Evolutionary conservation across 2,797 vertebrate genomes (phyloP).

Genomic region (Sebastes matsubarae): DNA sequence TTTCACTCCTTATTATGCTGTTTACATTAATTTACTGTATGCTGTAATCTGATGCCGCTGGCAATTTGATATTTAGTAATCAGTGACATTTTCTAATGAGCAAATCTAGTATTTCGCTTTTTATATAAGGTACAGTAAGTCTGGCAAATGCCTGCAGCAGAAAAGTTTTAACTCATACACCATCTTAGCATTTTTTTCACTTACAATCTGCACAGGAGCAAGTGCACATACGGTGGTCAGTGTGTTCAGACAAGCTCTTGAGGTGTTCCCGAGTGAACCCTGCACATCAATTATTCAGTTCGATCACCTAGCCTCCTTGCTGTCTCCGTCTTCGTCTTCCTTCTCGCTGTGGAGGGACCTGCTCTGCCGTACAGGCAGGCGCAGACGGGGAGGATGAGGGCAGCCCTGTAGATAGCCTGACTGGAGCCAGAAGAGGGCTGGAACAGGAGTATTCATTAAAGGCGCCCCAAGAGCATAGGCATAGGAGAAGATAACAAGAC

Average conservation of each 20-base stretch:
- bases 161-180: slow-evolving; percentile 29
- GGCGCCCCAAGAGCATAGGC: slow-evolving; percentile 76
- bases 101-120: neutral
- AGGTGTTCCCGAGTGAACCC: slow-evolving; percentile 73
- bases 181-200: neutral
- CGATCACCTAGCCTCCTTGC: slow-evolving; percentile 70
- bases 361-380: slow-evolving; percentile 48
- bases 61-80: neutral
- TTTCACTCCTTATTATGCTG: neutral
- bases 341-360: slow-evolving; percentile 61
- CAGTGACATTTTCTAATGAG: neutral
- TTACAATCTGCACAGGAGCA: slow-evolving; percentile 25
- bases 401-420: slow-evolving; percentile 75
- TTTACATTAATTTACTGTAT: slow-evolving; percentile 8
- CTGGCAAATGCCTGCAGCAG: neutral
- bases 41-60: neutral
- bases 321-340: slow-evolving; percentile 65
- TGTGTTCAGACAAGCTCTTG: slow-evolving; percentile 60
- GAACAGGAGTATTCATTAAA: slow-evolving; percentile 85
- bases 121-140: neutral
- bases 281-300: slow-evolving; percentile 83
- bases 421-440: slow-evolving; percentile 76
- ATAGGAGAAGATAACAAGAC: slow-evolving; percentile 86
- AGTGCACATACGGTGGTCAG: slow-evolving; percentile 43
- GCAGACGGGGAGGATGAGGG: slow-evolving; percentile 29